A percentile compares a stretch with the other conserved stretches of the same genome.
Conservation (phyloP, 2,797 vertebrate genomes). For the Molothrus aeneus region DNA sequence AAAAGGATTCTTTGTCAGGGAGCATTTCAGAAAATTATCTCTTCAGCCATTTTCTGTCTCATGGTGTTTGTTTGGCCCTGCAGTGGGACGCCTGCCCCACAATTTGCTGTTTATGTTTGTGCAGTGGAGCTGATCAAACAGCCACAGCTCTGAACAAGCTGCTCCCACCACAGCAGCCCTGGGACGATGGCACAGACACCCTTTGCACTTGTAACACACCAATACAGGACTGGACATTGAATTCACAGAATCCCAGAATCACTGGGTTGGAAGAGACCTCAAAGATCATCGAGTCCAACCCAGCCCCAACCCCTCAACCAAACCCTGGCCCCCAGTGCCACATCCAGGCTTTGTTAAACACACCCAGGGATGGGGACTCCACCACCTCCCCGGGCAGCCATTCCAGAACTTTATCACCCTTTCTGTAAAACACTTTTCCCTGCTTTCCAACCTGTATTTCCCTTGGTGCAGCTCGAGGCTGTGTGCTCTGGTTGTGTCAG, state of each 20-base stretch:
- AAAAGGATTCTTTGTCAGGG: conserved; percentile 54
- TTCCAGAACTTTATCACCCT: no score
- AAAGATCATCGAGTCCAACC: background rate
- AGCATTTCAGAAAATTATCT: conserved; percentile 15
- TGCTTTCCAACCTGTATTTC: no score
- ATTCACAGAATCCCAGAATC: background rate
- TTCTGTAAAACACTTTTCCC: no score
- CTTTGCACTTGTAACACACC: fast-evolving
- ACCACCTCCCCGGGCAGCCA: no score
- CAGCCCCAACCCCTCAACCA: no score
- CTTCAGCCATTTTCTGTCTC: conserved; percentile 41
- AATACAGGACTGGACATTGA: fast-evolving
- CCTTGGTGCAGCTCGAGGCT: no score
- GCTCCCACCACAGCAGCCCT: background rate
- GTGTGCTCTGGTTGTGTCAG: no score
- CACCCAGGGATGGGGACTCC: no score
- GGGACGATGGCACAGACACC: fast-evolving
- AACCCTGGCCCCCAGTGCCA: no score
- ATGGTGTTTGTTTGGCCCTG: conserved; percentile 28
- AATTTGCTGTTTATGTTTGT: conserved; percentile 57
- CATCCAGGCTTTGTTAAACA: no score
- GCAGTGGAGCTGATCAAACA: conserved; percentile 30
- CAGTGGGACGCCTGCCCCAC: background rate
- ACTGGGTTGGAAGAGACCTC: background rate
- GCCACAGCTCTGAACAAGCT: fast-evolving